Conservation (phyloP, 2,888 invertebrate genomes). For the Leptopilina drosophilae region DNA sequence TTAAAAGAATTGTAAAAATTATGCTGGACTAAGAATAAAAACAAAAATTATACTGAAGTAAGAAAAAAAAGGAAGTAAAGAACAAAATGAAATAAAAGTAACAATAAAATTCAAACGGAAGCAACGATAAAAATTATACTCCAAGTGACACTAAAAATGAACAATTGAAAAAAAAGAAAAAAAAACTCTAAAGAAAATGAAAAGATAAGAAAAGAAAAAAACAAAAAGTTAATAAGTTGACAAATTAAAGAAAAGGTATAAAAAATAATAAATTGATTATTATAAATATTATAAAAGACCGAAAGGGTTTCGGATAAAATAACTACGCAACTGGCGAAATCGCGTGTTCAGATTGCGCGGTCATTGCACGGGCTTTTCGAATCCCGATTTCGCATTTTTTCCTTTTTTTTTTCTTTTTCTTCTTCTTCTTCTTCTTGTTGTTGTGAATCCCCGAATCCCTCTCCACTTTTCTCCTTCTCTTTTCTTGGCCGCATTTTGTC, state of each 20-base stretch:
- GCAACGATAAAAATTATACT: no score
- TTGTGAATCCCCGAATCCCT: constrained; percentile 62
- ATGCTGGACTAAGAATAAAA: no score
- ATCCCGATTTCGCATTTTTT: constrained; percentile 65
- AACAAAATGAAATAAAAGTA: no score
- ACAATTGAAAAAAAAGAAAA: no score
- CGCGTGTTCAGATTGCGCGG: constrained; percentile 65
- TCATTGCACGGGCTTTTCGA: constrained; percentile 69
- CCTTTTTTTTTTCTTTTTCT: constrained; percentile 51
- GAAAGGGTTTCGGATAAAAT: background rate
- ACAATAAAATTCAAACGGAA: no score
- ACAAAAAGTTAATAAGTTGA: no score
- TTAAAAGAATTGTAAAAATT: no score
- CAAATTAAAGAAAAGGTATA: background rate
- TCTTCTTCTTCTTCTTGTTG: constrained; percentile 63
- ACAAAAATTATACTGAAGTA: no score
- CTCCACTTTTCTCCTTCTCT: constrained; percentile 31
- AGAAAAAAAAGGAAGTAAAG: no score
- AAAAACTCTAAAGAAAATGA: no score
- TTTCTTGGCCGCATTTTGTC: constrained; percentile 53
- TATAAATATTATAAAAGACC: background rate
- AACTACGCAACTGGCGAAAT: constrained; percentile 59
- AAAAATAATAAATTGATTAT: background rate
- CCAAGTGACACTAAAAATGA: no score
- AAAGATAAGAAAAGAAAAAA: no score